Evolutionary conservation across 2,797 vertebrate genomes (phyloP).

Genomic region (Poecilia wingei): DNA sequence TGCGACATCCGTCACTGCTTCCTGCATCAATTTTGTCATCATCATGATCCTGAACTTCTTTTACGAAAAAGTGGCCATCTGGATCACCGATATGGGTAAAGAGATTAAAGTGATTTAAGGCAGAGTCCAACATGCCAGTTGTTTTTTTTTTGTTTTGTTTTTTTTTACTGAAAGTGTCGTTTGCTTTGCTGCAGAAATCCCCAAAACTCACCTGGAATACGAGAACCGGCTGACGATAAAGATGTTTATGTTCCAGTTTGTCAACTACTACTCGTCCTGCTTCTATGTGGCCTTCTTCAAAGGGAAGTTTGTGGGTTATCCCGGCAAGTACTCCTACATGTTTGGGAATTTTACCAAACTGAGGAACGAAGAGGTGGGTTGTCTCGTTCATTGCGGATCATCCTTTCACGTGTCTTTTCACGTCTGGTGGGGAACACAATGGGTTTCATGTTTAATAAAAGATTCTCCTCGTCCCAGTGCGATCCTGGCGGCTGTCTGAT

Average conservation of each 20-base stretch:
- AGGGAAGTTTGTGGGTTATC: conserved; percentile 94
- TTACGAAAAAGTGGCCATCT: conserved; percentile 92
- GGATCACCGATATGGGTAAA: conserved; percentile 98
- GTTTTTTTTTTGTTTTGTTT: neutral
- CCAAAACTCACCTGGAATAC: conserved; percentile 94
- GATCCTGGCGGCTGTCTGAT: conserved; percentile 94
- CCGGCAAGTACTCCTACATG: conserved; percentile 89
- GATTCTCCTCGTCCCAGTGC: conserved; percentile 78
- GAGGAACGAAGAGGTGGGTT: conserved; percentile 93
- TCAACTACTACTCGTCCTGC: conserved; percentile 98
- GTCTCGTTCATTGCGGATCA: neutral
- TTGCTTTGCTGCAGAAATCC: conserved; percentile 85
- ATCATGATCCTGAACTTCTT: conserved; percentile 98
- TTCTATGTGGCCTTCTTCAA: conserved; percentile 99
- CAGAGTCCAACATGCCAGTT: neutral
- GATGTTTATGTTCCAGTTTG: conserved; percentile 99
- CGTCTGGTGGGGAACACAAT: neutral
- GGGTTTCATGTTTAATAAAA: neutral
- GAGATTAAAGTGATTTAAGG: neutral
- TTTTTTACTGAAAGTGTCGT: neutral
- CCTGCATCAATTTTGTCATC: conserved; percentile 94
- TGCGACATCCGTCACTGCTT: conserved; percentile 92
- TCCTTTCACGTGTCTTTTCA: neutral
- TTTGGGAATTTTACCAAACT: conserved; percentile 79
- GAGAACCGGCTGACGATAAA: conserved; percentile 97